Evolutionary conservation across 2,113 vertebrate genomes (phyloP), one percentile per base, ranked within the genome.

Genomic region (Montifringilla adamsi): DNA sequence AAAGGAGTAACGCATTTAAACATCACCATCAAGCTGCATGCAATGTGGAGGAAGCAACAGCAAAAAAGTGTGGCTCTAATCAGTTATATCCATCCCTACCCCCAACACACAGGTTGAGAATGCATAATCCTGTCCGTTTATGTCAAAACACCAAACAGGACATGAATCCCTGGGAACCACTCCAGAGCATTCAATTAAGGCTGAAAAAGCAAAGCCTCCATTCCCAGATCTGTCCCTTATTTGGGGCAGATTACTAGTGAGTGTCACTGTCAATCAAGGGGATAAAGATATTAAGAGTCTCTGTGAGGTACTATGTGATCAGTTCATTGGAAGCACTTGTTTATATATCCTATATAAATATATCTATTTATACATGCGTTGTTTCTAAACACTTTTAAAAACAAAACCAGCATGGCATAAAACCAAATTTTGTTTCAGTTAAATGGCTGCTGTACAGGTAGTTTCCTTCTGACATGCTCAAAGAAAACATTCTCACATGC

Each of bases 341-440:
- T 92, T 53, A 53, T 39, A 24, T 24, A 63, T 10, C 13, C 7
- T 19, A 16, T 50, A 52, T 37, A 84, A 62, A 80, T 59, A 62
- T 2, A 82, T 31, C 13, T 28, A 16, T 22, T 6, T 20, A 50
- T 18, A 37, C 8, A 84, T 4, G 9, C 0, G 0, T 17, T 4
- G 89, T 55, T 89, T 89, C 39, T 33, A 76, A 88, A 69, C 11
- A 43, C 18, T 60, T 67, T 39, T 8, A 13, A 68, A 88, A 92
- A 60, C 11, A 50, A 90, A 74, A 39, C 2, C 13, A 83, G 56
- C 30, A 59, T 9, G 24, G 15, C n/a, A 64, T 44, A 82, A 87
- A 67, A 2, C 4, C 30, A n/a, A 78, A 66, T 58, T 21, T 66
- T 73, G 31, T 53, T 89, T 91, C 74, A 68, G 16, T 56, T 87